Conservation (phyloP, 2,888 invertebrate species). For the Zonitis immaculata region DNA sequence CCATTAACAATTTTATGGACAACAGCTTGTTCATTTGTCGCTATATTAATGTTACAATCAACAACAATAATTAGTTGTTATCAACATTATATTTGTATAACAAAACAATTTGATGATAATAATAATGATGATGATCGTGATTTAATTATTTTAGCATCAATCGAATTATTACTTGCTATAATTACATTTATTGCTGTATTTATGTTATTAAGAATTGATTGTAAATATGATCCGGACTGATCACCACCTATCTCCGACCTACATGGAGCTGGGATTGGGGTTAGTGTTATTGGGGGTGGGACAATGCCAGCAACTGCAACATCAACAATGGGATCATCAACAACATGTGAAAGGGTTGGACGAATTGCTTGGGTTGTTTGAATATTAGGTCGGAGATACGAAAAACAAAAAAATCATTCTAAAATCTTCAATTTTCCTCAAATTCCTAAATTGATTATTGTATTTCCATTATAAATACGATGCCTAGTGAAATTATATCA, state of each 20-base stretch:
- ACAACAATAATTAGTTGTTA: slow-evolving; percentile 48
- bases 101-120: slow-evolving; percentile 36
- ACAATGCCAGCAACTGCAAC: slow-evolving; percentile 37
- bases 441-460: too few species aligned
- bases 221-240: slow-evolving; percentile 47
- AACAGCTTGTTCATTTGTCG: slow-evolving; percentile 53
- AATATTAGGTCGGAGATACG: slow-evolving; percentile 22
- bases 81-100: slow-evolving; percentile 22
- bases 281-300: slow-evolving; percentile 39
- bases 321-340: slow-evolving; percentile 30
- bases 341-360: slow-evolving; percentile 51
- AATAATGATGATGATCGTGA: slow-evolving; percentile 25
- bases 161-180: slow-evolving; percentile 52
- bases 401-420: too few species aligned
- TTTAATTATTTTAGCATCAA: slow-evolving; percentile 50
- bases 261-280: slow-evolving; percentile 43
- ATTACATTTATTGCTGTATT: slow-evolving; percentile 54
- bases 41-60: slow-evolving; percentile 55
- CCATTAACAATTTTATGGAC: slow-evolving; percentile 52
- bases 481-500: too few species aligned
- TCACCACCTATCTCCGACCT: slow-evolving; percentile 47
- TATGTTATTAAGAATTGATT: slow-evolving; percentile 55
- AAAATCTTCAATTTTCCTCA: too few species aligned
- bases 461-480: too few species aligned
- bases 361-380: slow-evolving; percentile 60